phyloP scores from a whole-genome alignment of 2,888 invertebrate species.

The Morpho achilles region DNA sequence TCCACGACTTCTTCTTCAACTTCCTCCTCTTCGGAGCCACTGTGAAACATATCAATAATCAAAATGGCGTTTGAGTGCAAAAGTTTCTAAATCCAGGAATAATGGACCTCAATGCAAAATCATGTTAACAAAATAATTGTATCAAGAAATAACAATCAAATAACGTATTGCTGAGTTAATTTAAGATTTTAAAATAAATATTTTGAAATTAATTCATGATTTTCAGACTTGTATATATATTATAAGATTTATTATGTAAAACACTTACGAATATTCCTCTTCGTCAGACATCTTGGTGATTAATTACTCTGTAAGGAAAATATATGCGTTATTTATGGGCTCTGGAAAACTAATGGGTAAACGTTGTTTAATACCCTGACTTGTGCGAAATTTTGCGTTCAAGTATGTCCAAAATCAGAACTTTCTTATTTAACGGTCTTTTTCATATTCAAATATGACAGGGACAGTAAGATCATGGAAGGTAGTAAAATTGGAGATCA shows the following conservation, averaged over 20 bases:
- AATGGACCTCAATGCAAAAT: too few species aligned
- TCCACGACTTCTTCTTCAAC: slow-evolving; percentile 88
- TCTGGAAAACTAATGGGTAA: background rate
- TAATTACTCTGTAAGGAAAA: slow-evolving; percentile 69
- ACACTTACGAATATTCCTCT: slow-evolving; percentile 97
- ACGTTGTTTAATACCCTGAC: background rate
- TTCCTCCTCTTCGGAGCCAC: slow-evolving; percentile 86
- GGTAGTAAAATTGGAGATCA: slow-evolving; percentile 36
- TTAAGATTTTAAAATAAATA: too few species aligned
- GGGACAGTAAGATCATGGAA: slow-evolving; percentile 26
- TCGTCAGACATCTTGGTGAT: slow-evolving; percentile 94
- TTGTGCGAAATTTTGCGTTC: too few species aligned
- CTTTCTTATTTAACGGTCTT: too few species aligned
- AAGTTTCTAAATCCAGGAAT: too few species aligned
- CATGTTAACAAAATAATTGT: too few species aligned
- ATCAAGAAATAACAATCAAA: too few species aligned
- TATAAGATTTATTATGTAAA: background rate
- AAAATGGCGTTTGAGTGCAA: slow-evolving; percentile 8
- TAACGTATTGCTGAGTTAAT: too few species aligned
- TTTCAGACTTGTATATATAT: too few species aligned
- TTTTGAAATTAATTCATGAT: too few species aligned
- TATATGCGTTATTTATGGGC: background rate
- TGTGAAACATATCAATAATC: slow-evolving; percentile 49
- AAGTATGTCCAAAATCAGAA: too few species aligned
- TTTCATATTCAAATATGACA: too few species aligned